Conservation (phyloP, 92 coral and sea anemone species). For the Palythoa heliodiscus region DNA sequence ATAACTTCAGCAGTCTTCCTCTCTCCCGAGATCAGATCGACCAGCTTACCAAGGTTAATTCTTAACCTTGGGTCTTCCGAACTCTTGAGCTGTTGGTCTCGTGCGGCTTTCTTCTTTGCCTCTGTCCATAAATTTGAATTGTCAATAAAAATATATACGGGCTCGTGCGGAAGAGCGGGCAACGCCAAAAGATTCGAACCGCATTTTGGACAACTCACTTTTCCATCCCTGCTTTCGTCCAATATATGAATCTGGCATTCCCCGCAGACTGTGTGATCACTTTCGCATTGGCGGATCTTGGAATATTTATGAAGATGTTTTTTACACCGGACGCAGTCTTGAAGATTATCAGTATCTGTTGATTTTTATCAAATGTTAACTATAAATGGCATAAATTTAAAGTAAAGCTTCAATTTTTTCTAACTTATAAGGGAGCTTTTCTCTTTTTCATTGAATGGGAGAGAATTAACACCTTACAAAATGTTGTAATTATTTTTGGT, state of each 20-base stretch:
- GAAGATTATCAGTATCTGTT: neutral
- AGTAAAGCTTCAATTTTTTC: too few relatives aligned
- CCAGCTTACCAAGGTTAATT: too few relatives aligned
- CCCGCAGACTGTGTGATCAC: constrained; percentile 26
- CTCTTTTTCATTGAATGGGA: too few relatives aligned
- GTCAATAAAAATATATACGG: constrained; percentile 53
- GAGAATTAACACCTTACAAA: too few relatives aligned
- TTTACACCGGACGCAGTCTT: constrained; percentile 17
- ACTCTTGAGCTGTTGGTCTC: constrained; percentile 15
- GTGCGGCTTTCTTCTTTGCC: constrained; percentile 48
- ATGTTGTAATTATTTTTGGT: too few relatives aligned
- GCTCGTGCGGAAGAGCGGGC: neutral
- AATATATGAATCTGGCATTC: constrained; percentile 8
- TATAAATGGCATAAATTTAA: too few relatives aligned
- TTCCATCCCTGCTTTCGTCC: neutral
- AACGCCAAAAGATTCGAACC: neutral
- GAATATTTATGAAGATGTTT: neutral
- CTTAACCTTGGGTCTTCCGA: constrained; percentile 28
- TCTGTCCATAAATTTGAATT: constrained; percentile 56
- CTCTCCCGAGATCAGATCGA: constrained; percentile 45
- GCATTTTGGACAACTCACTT: constrained; percentile 33
- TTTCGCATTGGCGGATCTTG: constrained; percentile 26
- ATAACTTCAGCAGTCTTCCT: constrained; percentile 34
- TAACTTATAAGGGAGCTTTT: too few relatives aligned
- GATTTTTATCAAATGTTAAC: neutral